Evolutionary conservation across 1,140 invertebrate species (phyloP).

Genomic region (Conopomorpha cramerella): DNA sequence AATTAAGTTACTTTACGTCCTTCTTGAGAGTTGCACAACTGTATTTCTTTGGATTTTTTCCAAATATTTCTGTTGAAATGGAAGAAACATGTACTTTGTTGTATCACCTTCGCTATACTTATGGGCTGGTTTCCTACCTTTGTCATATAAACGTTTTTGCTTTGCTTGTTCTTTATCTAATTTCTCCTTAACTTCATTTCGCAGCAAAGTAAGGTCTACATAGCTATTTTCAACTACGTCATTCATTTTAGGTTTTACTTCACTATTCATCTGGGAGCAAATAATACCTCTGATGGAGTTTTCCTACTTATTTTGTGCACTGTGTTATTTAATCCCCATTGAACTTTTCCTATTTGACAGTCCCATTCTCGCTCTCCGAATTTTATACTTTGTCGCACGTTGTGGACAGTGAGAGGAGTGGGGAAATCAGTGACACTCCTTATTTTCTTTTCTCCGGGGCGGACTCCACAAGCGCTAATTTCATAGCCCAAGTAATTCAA

Average conservation of each 20-base stretch:
- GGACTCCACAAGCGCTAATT: no score
- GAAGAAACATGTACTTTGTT: no score
- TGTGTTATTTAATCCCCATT: conserved; percentile 5
- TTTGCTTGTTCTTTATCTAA: conserved; percentile 1
- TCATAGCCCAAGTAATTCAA: no score
- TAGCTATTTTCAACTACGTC: neutral
- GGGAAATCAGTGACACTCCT: conserved; percentile 11
- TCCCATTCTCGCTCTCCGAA: conserved; percentile 3
- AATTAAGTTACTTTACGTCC: no score
- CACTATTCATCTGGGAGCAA: conserved; percentile 1
- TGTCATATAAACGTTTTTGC: conserved; percentile 1
- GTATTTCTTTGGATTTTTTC: no score
- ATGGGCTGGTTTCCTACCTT: neutral
- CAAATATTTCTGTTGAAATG: no score
- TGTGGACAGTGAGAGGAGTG: no score
- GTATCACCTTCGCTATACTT: neutral
- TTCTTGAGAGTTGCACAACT: no score
- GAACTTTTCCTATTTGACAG: neutral
- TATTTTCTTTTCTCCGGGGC: no score
- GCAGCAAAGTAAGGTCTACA: neutral
- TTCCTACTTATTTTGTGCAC: conserved; percentile 1
- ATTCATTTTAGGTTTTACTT: conserved; percentile 1
- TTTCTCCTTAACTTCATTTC: no score
- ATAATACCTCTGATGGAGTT: conserved; percentile 2
- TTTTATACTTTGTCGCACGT: conserved; percentile 8